These are phyloP conservation scores for Notothenia coriiceps DNA, from an alignment of 2,113 vertebrate genomes.

Conservation along the genomic window DNA sequence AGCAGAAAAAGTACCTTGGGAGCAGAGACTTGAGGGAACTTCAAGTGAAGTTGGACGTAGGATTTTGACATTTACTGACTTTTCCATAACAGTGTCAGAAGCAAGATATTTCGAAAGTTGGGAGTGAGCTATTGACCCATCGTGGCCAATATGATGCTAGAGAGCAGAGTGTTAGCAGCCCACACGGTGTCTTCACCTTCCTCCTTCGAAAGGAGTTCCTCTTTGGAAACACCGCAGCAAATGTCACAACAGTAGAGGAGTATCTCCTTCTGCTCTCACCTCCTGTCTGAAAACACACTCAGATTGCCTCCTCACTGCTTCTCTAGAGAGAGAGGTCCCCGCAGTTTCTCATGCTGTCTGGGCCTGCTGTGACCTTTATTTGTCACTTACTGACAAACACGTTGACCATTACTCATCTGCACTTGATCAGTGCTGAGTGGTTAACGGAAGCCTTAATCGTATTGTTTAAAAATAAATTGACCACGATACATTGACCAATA, in stretches of 20 bases:
- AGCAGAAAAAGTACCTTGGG: not conserved
- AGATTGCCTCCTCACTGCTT: slow-evolving; percentile 26
- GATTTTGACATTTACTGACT: slow-evolving; percentile 6
- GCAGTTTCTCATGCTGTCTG: not conserved
- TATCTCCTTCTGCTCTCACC: slow-evolving; percentile 32
- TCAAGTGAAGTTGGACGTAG: not conserved
- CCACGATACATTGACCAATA: not conserved
- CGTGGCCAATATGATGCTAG: slow-evolving; percentile 4
- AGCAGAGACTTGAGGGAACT: slow-evolving; percentile 1
- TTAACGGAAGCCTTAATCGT: not conserved
- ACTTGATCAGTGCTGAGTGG: not conserved
- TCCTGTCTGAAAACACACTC: slow-evolving; percentile 41
- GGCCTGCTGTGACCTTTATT: not conserved
- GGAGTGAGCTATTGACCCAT: slow-evolving; percentile 9
- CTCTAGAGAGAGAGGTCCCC: not conserved
- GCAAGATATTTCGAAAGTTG: slow-evolving; percentile 30
- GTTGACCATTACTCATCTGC: not conserved
- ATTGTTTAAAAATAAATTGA: not conserved
- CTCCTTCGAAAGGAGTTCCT: slow-evolving; percentile 62
- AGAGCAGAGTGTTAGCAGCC: slow-evolving; percentile 46
- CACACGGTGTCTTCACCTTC: slow-evolving; percentile 41
- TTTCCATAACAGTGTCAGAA: not conserved
- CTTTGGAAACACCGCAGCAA: slow-evolving; percentile 42
- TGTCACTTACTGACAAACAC: not conserved
- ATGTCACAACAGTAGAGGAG: slow-evolving; percentile 56